A percentile compares a stretch with the other conserved stretches of the same genome.
Conservation (phyloP, 2,888 invertebrate genomes). For the Ochropleura leucogaster region DNA sequence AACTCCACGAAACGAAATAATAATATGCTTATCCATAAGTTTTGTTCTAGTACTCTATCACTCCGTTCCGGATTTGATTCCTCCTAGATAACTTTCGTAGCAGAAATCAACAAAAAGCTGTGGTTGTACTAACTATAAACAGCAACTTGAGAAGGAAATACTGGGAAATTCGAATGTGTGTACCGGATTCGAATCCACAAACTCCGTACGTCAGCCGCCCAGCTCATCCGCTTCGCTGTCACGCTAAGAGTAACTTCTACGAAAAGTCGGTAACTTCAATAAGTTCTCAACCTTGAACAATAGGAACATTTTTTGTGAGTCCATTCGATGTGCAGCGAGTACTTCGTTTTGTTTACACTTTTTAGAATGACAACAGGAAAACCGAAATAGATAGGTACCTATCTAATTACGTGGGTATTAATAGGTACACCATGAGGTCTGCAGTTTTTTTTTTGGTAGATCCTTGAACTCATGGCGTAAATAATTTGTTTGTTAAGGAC, state of each 20-base stretch:
- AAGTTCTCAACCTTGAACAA: conserved; percentile 28
- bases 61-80: too few species aligned
- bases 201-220: neutral
- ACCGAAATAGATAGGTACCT: conserved; percentile 25
- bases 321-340: conserved; percentile 44
- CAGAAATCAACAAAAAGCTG: too few species aligned
- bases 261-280: conserved; percentile 36
- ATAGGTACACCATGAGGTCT: conserved; percentile 39
- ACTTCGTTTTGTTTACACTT: conserved; percentile 40
- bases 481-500: conserved; percentile 11
- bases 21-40: too few species aligned
- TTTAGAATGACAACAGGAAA: conserved; percentile 39
- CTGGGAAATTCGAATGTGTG: neutral
- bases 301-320: conserved; percentile 33
- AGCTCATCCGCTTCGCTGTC: neutral
- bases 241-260: neutral
- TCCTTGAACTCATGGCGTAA: conserved; percentile 48
- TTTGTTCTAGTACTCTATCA: too few species aligned
- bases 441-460: conserved; percentile 26
- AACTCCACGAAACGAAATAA: too few species aligned
- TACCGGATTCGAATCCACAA: neutral
- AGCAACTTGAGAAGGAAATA: neutral
- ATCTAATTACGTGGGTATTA: neutral
- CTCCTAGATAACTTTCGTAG: too few species aligned
- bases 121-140: too few species aligned